A percentile compares a stretch with the other conserved stretches of the same genome.
These are phyloP conservation scores for Palythoa grandiflora DNA, from an alignment of 92 coral and sea anemone species.

Conservation along the genomic window DNA sequence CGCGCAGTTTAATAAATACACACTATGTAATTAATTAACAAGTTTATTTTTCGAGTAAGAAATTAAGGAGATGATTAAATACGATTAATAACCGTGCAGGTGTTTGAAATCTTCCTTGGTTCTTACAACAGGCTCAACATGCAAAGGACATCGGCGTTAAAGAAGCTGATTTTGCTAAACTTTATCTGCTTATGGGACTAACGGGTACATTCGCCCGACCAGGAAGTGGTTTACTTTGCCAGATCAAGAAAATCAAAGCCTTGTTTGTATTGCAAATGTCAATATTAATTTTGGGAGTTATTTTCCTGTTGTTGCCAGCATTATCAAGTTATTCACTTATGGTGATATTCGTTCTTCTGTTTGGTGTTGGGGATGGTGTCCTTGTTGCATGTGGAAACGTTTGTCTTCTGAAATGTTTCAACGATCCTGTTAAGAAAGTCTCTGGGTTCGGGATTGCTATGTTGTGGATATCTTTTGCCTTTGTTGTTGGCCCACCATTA, in stretches of 20 bases:
- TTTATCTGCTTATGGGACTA: conserved; percentile 23
- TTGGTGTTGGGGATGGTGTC: conserved; percentile 22
- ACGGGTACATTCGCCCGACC: conserved; percentile 21
- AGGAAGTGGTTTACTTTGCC: conserved; percentile 18
- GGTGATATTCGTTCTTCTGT: conserved; percentile 12
- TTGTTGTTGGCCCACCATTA: conserved; percentile 8
- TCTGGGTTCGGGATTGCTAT: conserved; percentile 20
- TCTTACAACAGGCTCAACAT: conserved; percentile 30
- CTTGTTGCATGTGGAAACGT: conserved; percentile 25
- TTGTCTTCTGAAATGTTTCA: background rate
- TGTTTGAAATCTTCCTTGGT: background rate
- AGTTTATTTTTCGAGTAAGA: too few species aligned
- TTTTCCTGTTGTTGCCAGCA: background rate
- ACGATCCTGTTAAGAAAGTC: conserved; percentile 13
- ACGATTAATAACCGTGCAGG: background rate
- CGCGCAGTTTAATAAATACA: too few species aligned
- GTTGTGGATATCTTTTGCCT: background rate
- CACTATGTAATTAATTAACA: too few species aligned
- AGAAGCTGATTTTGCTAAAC: conserved; percentile 4
- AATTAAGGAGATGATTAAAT: too few species aligned
- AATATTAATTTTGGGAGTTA: conserved; percentile 1
- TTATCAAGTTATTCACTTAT: conserved; percentile 9
- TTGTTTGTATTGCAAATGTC: conserved; percentile 22
- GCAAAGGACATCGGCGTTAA: conserved; percentile 16
- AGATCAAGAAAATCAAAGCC: conserved; percentile 30